Evolutionary conservation across 53 echinoderm and acorn worm genomes (phyloP), one percentile per base, ranked within the genome.

Genomic region (Glandiceps talaboti): DNA sequence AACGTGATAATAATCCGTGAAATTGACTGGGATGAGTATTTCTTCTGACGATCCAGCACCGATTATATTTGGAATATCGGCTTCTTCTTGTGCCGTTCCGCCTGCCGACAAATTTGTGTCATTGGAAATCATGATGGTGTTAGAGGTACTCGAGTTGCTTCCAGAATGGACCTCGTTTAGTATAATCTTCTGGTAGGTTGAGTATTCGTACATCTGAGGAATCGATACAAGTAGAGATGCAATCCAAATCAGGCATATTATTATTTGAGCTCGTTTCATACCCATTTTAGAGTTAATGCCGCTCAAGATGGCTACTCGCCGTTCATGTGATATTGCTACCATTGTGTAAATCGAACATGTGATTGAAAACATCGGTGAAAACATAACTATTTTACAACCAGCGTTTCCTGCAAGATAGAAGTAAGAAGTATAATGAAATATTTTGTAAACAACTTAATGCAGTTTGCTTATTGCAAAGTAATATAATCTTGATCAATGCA

Each of bases 201-300:
- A 89, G 32, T 89, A 89, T 74, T 89, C 89, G 74, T 89, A 89
- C 74, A 89, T 32, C 26, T 86, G 80, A 0, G 89, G 89, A 14
- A 86, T 83, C 0, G 89, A 80, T 14, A 83, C 74, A 20, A 45
- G 31, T 20, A 86, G 30, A 6, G 83, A 79, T 1, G 77, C 1
- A 1, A 81, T 25, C 89, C 89, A 89, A 1, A 89, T 78, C 0
- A 73, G 1, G 1, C 32, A 14, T 1, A 77, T 25, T 0, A 73
- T 29, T 26, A 82, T 79, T 26, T 30, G 12, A 20, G 27, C 12
- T 1, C 26, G 30, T 6, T 28, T 72, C 25, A 27, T 28, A 29
- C 73, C 76, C 28, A 29, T 20, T 31, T 33, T 32, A 1, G 74
- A 79, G 31, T 74, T 28, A 0, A 80, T 33, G 6, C 64, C 64